These are phyloP conservation scores for Oostethus manadensis DNA, from an alignment of 2,113 vertebrate genomes.

Conservation along the genomic window DNA sequence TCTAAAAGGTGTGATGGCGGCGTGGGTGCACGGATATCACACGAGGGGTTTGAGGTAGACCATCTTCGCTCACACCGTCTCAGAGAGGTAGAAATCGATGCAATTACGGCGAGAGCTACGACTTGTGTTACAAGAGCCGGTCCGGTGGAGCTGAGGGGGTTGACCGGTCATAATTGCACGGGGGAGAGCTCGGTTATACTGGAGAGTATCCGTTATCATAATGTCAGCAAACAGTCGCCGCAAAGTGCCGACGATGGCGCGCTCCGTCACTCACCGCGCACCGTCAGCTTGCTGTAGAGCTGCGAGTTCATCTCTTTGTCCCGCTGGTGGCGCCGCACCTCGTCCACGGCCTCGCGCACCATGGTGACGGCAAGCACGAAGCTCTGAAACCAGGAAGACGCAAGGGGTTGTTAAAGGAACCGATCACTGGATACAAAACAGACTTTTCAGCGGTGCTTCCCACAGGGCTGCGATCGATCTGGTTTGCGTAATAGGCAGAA, in stretches of 20 bases:
- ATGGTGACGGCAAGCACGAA: slow-evolving; percentile 94
- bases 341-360: slow-evolving; percentile 88
- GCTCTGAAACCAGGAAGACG: slow-evolving; percentile 63
- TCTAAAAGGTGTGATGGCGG: slow-evolving; percentile 15
- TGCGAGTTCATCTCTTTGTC: slow-evolving; percentile 99
- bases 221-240: slow-evolving; percentile 34
- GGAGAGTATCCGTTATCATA: slow-evolving; percentile 41
- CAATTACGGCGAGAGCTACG: slow-evolving; percentile 44
- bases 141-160: slow-evolving; percentile 11
- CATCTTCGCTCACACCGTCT: slow-evolving; percentile 31
- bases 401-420: no score
- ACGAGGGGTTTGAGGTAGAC: slow-evolving; percentile 37
- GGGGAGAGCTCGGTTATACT: slow-evolving; percentile 11
- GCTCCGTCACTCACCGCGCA: slow-evolving; percentile 78
- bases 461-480: no score
- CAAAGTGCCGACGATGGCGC: no score
- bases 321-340: slow-evolving; percentile 85
- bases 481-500: no score
- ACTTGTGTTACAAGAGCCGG: slow-evolving; percentile 46
- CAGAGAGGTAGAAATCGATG: slow-evolving; percentile 43
- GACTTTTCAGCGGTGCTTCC: no score
- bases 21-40: slow-evolving; percentile 41
- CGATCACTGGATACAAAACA: no score
- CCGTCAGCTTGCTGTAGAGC: slow-evolving; percentile 92
- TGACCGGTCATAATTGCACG: slow-evolving; percentile 25